phyloP scores from a whole-genome alignment of 2,113 vertebrate species.

The Origma solitaria region DNA sequence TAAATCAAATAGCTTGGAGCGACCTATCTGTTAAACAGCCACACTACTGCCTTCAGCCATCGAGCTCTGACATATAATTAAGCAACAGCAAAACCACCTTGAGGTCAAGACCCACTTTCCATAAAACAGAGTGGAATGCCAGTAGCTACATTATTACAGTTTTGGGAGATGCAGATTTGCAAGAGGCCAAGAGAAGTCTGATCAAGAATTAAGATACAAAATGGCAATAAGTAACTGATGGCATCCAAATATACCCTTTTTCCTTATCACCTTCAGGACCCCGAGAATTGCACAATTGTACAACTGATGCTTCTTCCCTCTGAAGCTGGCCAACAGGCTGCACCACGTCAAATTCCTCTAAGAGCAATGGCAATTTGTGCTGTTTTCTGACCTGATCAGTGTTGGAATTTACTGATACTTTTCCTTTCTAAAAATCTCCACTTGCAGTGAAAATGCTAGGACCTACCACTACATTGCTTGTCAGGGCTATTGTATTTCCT shows the following conservation, averaged over 20 bases:
- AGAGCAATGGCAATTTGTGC: not conserved
- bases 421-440: not conserved
- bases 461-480: not conserved
- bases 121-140: not conserved
- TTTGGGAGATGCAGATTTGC: not conserved
- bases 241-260: not conserved
- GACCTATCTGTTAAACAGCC: not conserved
- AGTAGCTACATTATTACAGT: not conserved
- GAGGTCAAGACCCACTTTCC: not conserved
- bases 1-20: not conserved
- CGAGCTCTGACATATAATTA: not conserved
- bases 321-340: not conserved
- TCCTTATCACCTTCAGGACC: not conserved
- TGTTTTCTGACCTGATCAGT: not conserved
- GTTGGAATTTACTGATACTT: not conserved
- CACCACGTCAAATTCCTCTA: not conserved
- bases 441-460: not conserved
- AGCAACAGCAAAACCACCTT: not conserved
- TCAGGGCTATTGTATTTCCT: not conserved
- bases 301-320: not conserved
- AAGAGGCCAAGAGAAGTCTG: not conserved
- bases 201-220: not conserved
- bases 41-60: not conserved
- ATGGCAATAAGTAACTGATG: not conserved
- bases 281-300: accelerated